A percentile compares a stretch with the other conserved stretches of the same genome.
Evolutionary conservation across 2,888 invertebrate genomes (phyloP).

Genomic region (Graphium colonna): DNA sequence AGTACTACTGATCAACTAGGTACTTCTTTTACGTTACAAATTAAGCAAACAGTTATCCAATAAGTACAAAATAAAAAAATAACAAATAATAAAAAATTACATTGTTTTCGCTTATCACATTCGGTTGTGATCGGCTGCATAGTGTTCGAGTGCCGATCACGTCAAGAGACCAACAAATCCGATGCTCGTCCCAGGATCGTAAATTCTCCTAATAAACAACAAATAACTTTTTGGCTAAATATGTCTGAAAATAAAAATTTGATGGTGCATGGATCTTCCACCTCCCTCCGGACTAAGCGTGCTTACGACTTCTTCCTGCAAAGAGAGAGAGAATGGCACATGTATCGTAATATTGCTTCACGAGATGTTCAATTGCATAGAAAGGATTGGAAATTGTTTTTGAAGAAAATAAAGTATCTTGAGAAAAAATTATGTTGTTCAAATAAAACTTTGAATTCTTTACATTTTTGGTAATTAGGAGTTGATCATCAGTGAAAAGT

Average conservation of each 20-base stretch:
- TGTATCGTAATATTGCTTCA: no score
- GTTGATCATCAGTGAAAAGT: no score
- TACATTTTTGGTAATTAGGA: no score
- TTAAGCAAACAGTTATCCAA: not conserved
- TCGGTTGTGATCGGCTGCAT: not conserved
- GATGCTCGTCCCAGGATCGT: constrained; percentile 1
- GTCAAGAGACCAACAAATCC: not conserved
- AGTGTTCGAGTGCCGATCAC: not conserved
- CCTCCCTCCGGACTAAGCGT: not conserved
- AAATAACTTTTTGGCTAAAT: constrained; percentile 28
- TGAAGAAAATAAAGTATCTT: no score
- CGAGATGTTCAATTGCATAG: no score
- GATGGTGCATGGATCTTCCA: not conserved
- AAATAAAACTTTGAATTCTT: no score
- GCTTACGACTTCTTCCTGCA: constrained; percentile 26
- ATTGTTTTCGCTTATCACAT: not conserved
- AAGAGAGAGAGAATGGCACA: no score
- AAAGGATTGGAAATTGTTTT: no score
- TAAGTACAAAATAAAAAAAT: not conserved
- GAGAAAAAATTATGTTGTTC: no score
- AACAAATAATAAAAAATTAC: not conserved
- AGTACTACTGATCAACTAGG: no score
- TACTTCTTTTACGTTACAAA: no score
- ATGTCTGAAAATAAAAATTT: constrained; percentile 1
- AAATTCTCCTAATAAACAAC: constrained; percentile 23